Evolutionary conservation across 2,113 vertebrate genomes (phyloP).

Genomic region (Muntiacus muntjak): DNA sequence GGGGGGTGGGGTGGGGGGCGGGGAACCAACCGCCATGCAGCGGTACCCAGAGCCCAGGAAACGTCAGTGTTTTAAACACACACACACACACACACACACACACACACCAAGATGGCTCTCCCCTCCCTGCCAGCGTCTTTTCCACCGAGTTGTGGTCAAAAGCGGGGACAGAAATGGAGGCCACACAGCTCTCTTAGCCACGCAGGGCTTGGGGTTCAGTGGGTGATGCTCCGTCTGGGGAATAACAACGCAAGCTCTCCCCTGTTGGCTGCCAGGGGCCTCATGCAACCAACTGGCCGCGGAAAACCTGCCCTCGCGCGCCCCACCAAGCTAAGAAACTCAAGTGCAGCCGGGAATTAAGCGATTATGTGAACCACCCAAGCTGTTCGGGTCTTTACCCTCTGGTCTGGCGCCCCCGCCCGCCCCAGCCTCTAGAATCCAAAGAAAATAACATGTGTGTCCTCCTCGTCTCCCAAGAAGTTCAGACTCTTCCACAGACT

Average conservation of each 20-base stretch:
- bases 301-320: conserved; percentile 65
- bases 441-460: fast-evolving
- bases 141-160: conserved; percentile 3
- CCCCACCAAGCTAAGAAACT: conserved; percentile 79
- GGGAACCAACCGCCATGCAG: conserved; percentile 81
- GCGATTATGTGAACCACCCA: conserved; percentile 81
- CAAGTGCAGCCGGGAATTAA: conserved; percentile 80
- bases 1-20: neutral
- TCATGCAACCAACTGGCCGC: neutral
- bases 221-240: neutral
- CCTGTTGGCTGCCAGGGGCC: conserved; percentile 49
- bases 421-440: neutral
- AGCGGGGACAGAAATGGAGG: conserved; percentile 23
- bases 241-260: neutral
- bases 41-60: conserved; percentile 74
- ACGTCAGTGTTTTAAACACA: conserved; percentile 63
- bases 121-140: conserved; percentile 35
- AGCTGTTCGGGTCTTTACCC: neutral
- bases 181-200: neutral
- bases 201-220: neutral
- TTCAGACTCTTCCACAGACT: neutral
- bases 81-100: neutral
- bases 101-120: conserved; percentile 81
- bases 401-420: neutral
- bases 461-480: fast-evolving